These are phyloP conservation scores for Agrypnus murinus DNA, from an alignment of 2,888 invertebrate genomes.

Conservation along the genomic window DNA sequence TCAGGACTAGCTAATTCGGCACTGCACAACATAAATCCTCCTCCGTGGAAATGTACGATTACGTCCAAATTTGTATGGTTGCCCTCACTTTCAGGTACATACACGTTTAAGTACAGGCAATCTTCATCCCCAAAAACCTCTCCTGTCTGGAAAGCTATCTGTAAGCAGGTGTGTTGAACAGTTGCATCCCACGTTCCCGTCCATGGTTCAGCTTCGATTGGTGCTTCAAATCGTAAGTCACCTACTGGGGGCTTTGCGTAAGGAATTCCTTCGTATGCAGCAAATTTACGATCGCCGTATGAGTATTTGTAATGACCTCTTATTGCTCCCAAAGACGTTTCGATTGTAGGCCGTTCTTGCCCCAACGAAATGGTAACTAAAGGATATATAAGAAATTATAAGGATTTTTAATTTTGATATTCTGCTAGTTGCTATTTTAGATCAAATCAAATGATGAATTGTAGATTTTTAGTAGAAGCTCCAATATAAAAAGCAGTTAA, in stretches of 20 bases:
- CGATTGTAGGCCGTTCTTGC: background rate
- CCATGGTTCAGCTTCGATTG: slow-evolving; percentile 17
- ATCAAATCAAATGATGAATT: no score
- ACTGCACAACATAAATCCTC: slow-evolving; percentile 32
- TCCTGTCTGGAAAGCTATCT: background rate
- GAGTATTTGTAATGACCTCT: slow-evolving; percentile 19
- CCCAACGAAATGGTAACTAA: background rate
- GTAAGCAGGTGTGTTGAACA: background rate
- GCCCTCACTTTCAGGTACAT: slow-evolving; percentile 19
- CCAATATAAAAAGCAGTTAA: no score
- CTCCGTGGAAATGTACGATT: slow-evolving; percentile 41
- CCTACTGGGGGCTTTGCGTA: slow-evolving; percentile 36
- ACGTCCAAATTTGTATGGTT: slow-evolving; percentile 31
- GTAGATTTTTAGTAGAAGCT: no score
- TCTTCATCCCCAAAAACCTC: slow-evolving; percentile 28
- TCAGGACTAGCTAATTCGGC: slow-evolving; percentile 2
- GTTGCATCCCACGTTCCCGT: slow-evolving; percentile 13
- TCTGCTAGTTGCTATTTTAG: no score
- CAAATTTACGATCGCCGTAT: slow-evolving; percentile 3
- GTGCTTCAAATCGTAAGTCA: slow-evolving; percentile 31
- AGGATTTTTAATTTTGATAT: no score
- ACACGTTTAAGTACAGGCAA: slow-evolving; percentile 37
- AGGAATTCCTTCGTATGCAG: slow-evolving; percentile 19
- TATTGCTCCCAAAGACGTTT: slow-evolving; percentile 7
- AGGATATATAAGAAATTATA: no score